Conservation (phyloP, 2,888 invertebrate genomes). For the Pedicia rivosa region DNA sequence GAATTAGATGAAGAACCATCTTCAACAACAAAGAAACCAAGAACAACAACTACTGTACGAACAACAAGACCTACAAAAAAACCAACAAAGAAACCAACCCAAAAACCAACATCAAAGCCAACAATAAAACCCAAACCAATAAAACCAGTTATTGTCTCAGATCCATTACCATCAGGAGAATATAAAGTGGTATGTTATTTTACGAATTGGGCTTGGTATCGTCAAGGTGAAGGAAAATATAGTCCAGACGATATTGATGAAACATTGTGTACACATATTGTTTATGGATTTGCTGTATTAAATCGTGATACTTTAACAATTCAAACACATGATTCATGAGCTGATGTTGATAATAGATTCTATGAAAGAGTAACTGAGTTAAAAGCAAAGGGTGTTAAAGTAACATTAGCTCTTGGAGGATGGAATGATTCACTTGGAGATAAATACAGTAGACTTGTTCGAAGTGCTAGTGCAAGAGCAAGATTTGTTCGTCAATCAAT, state of each 20-base stretch:
- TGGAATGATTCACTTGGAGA: slow-evolving; percentile 64
- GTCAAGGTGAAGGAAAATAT: slow-evolving; percentile 57
- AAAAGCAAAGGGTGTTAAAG: slow-evolving; percentile 49
- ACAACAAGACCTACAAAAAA: slow-evolving; percentile 16
- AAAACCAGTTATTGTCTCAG: slow-evolving; percentile 15
- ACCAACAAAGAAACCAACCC: slow-evolving; percentile 16
- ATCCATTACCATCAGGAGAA: slow-evolving; percentile 19
- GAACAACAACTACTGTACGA: slow-evolving; percentile 9
- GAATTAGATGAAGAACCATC: slow-evolving; percentile 13
- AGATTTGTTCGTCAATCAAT: slow-evolving; percentile 46
- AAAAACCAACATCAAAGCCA: slow-evolving; percentile 16
- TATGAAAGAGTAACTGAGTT: slow-evolving; percentile 53
- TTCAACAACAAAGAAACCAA: slow-evolving; percentile 3
- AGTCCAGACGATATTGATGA: slow-evolving; percentile 60
- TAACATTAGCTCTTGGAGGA: slow-evolving; percentile 65
- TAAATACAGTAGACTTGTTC: slow-evolving; percentile 53
- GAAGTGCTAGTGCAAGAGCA: slow-evolving; percentile 39
- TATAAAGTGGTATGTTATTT: slow-evolving; percentile 65
- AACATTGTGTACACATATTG: slow-evolving; percentile 69
- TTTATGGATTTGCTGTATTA: slow-evolving; percentile 73
- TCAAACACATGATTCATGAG: slow-evolving; percentile 60
- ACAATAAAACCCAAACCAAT: slow-evolving; percentile 21
- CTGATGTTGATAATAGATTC: slow-evolving; percentile 64
- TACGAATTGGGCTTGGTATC: slow-evolving; percentile 77
- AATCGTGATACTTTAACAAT: slow-evolving; percentile 47